Conservation (phyloP, 2,797 vertebrate species). For the Clamator glandarius region DNA sequence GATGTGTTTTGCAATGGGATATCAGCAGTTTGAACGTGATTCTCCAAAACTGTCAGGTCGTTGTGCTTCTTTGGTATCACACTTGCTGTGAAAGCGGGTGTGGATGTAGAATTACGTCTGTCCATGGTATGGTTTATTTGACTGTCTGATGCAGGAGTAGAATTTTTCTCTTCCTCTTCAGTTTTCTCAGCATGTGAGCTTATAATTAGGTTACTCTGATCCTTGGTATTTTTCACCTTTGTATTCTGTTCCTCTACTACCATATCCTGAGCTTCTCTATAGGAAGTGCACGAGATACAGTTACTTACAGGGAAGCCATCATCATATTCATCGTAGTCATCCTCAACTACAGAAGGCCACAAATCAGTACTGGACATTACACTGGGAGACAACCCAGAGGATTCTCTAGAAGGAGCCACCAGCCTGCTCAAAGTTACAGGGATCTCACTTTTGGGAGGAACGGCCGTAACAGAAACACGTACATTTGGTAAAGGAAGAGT, state of each 20-base stretch:
- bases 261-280: conserved; percentile 82
- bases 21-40: conserved; percentile 72
- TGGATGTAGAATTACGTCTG: conserved; percentile 44
- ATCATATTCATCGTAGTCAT: conserved; percentile 76
- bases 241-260: conserved; percentile 80
- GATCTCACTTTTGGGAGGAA: conserved; percentile 68
- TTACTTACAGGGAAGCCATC: conserved; percentile 81
- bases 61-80: conserved; percentile 60
- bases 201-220: conserved; percentile 73
- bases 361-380: conserved; percentile 68
- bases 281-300: conserved; percentile 86
- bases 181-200: conserved; percentile 79
- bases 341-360: conserved; percentile 77
- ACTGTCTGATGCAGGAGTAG: conserved; percentile 51
- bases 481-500: conserved; percentile 69
- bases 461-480: conserved; percentile 81
- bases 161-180: conserved; percentile 68
- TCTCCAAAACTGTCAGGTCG: conserved; percentile 78
- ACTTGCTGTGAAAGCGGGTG: conserved; percentile 11
- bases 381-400: conserved; percentile 74
- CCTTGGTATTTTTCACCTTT: conserved; percentile 71
- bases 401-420: conserved; percentile 70
- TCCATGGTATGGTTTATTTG: conserved; percentile 33
- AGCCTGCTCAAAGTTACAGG: conserved; percentile 70
- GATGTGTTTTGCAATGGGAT: conserved; percentile 56